A percentile compares a stretch with the other conserved stretches of the same genome.
These are phyloP conservation scores for Trichonephila inaurata DNA, from an alignment of 1,140 invertebrate species.

Conservation along the genomic window DNA sequence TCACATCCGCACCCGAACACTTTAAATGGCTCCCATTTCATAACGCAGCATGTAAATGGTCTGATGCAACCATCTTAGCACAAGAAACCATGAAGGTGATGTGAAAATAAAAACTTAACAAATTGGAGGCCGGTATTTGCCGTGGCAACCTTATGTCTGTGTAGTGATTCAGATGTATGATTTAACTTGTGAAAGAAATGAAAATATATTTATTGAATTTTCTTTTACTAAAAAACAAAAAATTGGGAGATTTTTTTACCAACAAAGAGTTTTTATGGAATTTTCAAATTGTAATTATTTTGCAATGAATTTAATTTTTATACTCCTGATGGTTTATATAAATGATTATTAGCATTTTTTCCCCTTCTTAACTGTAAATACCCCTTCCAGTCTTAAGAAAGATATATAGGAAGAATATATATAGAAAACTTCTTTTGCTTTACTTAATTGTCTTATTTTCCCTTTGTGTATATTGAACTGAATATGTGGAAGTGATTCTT, in stretches of 20 bases:
- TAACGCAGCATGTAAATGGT: conserved; percentile 70
- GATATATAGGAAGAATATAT: background rate
- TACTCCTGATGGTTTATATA: background rate
- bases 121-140: conserved; percentile 28
- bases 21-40: conserved; percentile 66
- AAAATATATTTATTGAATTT: conserved; percentile 42
- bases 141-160: conserved; percentile 58
- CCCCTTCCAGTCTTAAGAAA: background rate
- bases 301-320: background rate
- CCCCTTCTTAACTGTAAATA: background rate
- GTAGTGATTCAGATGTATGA: background rate
- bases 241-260: background rate
- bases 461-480: conserved; percentile 28
- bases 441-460: background rate
- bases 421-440: background rate
- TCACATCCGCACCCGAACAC: conserved; percentile 65
- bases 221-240: background rate
- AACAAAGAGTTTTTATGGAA: background rate
- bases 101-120: background rate
- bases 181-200: background rate
- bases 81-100: conserved; percentile 32
- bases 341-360: background rate
- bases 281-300: background rate
- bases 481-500: background rate
- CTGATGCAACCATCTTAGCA: conserved; percentile 75